A percentile compares a stretch with the other conserved stretches of the same genome.
Conservation (phyloP, 2,888 invertebrate species). For the Nephrotoma guestfalica region DNA sequence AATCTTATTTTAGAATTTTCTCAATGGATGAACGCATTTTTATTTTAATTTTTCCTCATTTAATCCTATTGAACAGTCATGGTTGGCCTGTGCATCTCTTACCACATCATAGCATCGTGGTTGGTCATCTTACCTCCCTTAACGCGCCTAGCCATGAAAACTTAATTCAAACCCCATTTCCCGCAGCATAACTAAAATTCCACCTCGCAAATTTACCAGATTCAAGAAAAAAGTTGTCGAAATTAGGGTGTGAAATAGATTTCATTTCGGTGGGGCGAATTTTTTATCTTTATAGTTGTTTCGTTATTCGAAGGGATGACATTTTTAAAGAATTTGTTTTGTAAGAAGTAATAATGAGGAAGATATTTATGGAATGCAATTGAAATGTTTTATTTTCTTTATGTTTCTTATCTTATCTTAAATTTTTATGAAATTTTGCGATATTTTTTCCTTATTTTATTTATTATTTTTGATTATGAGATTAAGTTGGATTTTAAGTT, state of each 20-base stretch:
- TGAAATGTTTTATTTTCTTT: background rate
- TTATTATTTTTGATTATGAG: background rate
- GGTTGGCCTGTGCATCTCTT: too few relatives aligned
- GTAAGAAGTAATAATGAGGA: background rate
- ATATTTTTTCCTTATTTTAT: background rate
- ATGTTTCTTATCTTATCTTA: background rate
- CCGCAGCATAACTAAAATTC: background rate
- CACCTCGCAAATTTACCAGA: background rate
- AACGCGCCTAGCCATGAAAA: too few relatives aligned
- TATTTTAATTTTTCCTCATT: too few relatives aligned
- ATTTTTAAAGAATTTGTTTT: background rate
- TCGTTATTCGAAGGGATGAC: background rate
- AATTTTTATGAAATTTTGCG: background rate
- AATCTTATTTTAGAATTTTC: too few relatives aligned
- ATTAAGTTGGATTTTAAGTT: background rate
- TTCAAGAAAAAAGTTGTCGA: background rate
- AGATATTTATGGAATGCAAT: background rate
- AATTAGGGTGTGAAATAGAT: background rate
- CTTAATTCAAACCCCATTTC: too few relatives aligned
- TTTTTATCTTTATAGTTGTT: background rate
- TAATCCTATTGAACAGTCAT: too few relatives aligned
- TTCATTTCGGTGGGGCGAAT: background rate
- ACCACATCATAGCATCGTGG: too few relatives aligned
- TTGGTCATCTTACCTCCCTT: too few relatives aligned
- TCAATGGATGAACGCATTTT: too few relatives aligned